Evolutionary conservation across 2,113 vertebrate species (phyloP), one percentile per base, ranked within the genome.

Genomic region (Gymnobelideus leadbeateri): DNA sequence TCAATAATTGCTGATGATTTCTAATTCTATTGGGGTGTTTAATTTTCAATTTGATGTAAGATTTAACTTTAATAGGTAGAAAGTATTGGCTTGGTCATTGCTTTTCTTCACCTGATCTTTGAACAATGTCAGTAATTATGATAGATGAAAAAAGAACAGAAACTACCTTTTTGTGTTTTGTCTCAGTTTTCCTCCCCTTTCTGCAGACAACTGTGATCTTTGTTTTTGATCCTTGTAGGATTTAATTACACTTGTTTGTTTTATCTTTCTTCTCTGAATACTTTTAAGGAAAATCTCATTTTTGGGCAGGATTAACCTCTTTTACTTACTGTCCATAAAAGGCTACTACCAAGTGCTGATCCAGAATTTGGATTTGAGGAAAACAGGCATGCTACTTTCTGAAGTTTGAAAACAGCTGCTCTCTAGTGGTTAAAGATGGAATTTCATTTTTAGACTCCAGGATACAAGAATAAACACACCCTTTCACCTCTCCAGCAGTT

Each of bases 111-210:
- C 96, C 93, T 94, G 96, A 98, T 97, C 98, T 99, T 97, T 95
- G 96, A 98, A 98, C 98, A 98, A 95, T 61, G 49, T 43, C 95
- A 90, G 93, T 96, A 97, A 98, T 96, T 97, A 98, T 98, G 98
- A 98, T 98, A 99, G 98, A 99, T 98, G 98, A 98, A 0, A 92
- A 94, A 98, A 97, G 96, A 98, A 50, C 91, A 95, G 95, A 96
- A 0, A 0, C 92, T 91, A 96, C 93, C 97, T 96, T 98, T 77
- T 77, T 97, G 95, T 96, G 95, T 98, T 97, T 98, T 97, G 98
- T 98, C 93, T 91, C 94, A 96, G 95, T 96, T 97, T 94, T 93
- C n/a, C 94, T 96, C 51, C 94, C 94, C 97, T 96, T 98, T 97
- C 96, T 97, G 97, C 96, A 96, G 94, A 97, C 95, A 95, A 95